Conservation (phyloP, 2,113 vertebrate genomes). For the Petromus typicus region DNA sequence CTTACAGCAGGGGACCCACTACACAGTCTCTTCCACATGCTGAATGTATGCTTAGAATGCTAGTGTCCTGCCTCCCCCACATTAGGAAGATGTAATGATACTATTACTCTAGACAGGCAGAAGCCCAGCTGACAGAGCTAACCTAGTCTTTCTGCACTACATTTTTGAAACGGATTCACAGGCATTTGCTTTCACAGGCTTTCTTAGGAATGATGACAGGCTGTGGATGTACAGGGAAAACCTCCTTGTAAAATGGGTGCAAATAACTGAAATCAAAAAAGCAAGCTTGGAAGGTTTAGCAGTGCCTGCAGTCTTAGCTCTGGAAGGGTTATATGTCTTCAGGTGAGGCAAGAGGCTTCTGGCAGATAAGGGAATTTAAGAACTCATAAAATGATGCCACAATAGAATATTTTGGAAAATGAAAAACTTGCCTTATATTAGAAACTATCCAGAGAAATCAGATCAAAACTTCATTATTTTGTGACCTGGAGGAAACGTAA, state of each 20-base stretch:
- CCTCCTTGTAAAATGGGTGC: background rate
- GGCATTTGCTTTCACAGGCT: background rate
- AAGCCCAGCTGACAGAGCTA: background rate
- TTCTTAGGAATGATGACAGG: background rate
- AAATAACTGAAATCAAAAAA: background rate
- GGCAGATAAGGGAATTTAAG: conserved; percentile 27
- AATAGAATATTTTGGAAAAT: background rate
- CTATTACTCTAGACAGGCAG: background rate
- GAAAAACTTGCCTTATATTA: background rate
- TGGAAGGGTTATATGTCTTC: background rate
- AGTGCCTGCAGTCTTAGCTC: background rate
- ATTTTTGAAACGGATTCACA: background rate
- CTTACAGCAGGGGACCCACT: background rate
- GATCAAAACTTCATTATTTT: conserved; percentile 40
- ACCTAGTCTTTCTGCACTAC: background rate
- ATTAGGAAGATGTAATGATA: background rate
- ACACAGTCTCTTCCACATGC: background rate
- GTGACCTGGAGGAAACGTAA: background rate
- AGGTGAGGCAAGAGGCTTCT: background rate
- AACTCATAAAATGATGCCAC: conserved; percentile 31
- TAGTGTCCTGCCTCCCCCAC: background rate
- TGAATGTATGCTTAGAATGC: fast-evolving
- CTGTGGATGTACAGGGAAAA: background rate
- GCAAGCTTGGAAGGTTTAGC: background rate
- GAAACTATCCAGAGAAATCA: conserved; percentile 7